Evolutionary conservation across 2,113 vertebrate species (phyloP), one percentile per base, ranked within the genome.

Genomic region (Muscicapa adusta): DNA sequence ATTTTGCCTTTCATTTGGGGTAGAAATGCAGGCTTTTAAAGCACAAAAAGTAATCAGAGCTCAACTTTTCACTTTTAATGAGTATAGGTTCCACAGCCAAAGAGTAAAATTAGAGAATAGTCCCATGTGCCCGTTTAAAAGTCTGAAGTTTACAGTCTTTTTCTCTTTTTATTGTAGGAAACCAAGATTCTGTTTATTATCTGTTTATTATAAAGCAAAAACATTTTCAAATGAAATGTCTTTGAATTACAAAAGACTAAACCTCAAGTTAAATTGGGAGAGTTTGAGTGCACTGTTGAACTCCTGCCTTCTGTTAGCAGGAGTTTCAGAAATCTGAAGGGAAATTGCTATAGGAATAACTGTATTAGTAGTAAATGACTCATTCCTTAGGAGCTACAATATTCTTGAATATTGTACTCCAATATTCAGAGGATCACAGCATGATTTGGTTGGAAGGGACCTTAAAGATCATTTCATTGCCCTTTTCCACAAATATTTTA

Each of bases 151-250:
- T 93, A 92, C 42, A 75, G 63, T 61, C 48, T 93, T 96, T 89
- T 91, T 63, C 92, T 68, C 45, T 87, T 88, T 96, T 96, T 94
- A 91, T 63, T 92, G 71, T 88, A 94, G 86, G 79, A 96, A 94
- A 91, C 60, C 83, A 88, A 92, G 73, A 93, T 89, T 87, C 94
- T 89, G 80, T 95, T 96, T 94, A 95, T 96, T 96, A 90, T 95
- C 94, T 96, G 91, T 96, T 96, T 96, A 95, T 94, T 93, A 50
- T 91, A 86, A 78, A 65, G 83, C 68, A 80, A 63, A 90, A 92
- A 25, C 76, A 92, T 65, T 93, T 94, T 89, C 65, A 78, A 86
- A 62, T 84, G 47, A 89, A 89, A 57, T 36, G 45, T 24, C 56
- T 93, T 92, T 91, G 80, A 89, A 84, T 73, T 84, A 43, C 43